phyloP scores from a whole-genome alignment of 37 sponge, comb jelly and placozoan genomes.

The Oopsacas minuta region DNA sequence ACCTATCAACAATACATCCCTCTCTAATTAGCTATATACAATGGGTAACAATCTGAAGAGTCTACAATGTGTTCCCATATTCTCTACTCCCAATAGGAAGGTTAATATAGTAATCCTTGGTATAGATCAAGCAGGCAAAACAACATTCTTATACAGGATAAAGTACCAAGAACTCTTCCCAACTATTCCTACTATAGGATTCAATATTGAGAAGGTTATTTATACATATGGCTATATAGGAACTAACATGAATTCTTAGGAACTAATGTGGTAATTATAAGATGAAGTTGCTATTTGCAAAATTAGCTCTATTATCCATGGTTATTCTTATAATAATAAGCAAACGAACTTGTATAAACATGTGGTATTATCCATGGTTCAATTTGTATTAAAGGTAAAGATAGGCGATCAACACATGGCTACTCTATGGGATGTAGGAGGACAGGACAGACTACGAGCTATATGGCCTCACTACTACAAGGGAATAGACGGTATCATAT shows the following conservation, averaged over 20 bases:
- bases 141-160: background rate
- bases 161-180: background rate
- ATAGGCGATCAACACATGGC: background rate
- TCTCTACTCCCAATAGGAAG: background rate
- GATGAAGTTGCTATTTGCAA: too few relatives aligned
- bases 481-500: background rate
- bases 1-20: background rate
- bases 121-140: background rate
- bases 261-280: too few relatives aligned
- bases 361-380: background rate
- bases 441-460: background rate
- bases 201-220: background rate
- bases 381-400: background rate
- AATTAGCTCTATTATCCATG: background rate
- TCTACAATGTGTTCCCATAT: background rate
- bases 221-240: background rate
- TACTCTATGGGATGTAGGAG: background rate
- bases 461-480: conserved; percentile 13
- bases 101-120: background rate
- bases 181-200: background rate
- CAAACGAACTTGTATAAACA: background rate
- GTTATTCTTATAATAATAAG: background rate
- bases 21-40: background rate
- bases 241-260: background rate
- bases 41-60: background rate